Evolutionary conservation across 2,797 vertebrate genomes (phyloP).

Genomic region (Sciurus vulgaris): DNA sequence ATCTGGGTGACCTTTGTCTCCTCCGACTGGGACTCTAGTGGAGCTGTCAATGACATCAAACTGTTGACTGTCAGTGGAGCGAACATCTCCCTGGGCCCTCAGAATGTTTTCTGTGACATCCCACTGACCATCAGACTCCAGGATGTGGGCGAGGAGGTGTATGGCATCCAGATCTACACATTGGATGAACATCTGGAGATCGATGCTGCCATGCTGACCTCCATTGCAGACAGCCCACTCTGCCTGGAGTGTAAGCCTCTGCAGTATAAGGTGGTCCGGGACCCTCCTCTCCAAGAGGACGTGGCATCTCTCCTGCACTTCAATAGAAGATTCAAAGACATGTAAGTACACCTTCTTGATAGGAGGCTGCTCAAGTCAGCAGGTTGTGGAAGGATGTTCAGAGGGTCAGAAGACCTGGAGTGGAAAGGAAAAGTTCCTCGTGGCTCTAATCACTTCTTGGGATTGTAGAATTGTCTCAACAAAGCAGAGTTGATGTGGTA

Average conservation of each 20-base stretch:
- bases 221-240: conserved; percentile 89
- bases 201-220: conserved; percentile 96
- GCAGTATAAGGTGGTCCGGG: conserved; percentile 93
- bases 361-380: background rate
- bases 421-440: background rate
- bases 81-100: conserved; percentile 95
- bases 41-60: conserved; percentile 96
- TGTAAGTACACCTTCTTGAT: conserved; percentile 90
- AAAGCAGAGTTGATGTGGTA: background rate
- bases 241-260: conserved; percentile 93
- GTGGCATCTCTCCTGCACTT: conserved; percentile 91
- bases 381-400: background rate
- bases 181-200: conserved; percentile 98
- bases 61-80: conserved; percentile 93
- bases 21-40: conserved; percentile 93
- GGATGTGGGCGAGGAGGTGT: conserved; percentile 92
- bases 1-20: conserved; percentile 98
- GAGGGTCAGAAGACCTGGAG: background rate
- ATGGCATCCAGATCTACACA: conserved; percentile 97
- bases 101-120: conserved; percentile 96
- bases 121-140: conserved; percentile 95
- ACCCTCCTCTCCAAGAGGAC: conserved; percentile 91
- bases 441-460: background rate
- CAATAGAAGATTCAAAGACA: conserved; percentile 93
- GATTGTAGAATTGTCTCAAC: background rate